Conservation (phyloP, 2,888 invertebrate genomes). For the Torymus auratus region DNA sequence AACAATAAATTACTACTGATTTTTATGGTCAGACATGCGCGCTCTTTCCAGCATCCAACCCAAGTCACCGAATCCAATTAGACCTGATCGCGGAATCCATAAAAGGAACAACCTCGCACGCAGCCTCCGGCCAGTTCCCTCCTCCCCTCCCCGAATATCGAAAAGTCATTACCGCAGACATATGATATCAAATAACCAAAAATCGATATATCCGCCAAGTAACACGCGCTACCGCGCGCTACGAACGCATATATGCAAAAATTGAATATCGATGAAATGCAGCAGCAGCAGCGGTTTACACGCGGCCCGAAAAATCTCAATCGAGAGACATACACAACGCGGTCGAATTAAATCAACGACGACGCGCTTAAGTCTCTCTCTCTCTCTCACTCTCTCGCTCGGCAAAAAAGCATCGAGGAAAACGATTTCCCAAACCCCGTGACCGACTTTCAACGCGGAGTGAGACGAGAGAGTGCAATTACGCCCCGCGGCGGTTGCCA, state of each 20-base stretch:
- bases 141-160: slow-evolving; percentile 11
- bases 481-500: too few relatives aligned
- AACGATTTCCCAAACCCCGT: too few relatives aligned
- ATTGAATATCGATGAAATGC: slow-evolving; percentile 54
- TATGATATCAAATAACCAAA: slow-evolving; percentile 45
- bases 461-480: too few relatives aligned
- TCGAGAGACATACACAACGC: neutral
- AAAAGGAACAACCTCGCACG: slow-evolving; percentile 7
- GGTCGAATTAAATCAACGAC: slow-evolving; percentile 30
- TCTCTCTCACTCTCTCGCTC: too few relatives aligned
- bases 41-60: neutral
- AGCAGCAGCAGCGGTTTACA: too few relatives aligned
- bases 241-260: slow-evolving; percentile 36
- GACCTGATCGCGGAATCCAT: slow-evolving; percentile 9
- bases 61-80: slow-evolving; percentile 32
- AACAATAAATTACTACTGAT: slow-evolving; percentile 2
- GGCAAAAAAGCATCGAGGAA: too few relatives aligned
- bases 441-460: too few relatives aligned
- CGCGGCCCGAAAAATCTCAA: too few relatives aligned
- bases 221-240: slow-evolving; percentile 1
- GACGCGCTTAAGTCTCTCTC: slow-evolving; percentile 4
- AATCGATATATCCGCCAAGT: slow-evolving; percentile 48
- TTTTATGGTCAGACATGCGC: neutral
- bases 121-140: neutral
- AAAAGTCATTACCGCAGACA: slow-evolving; percentile 43